A percentile compares a stretch with the other conserved stretches of the same genome.
These are phyloP conservation scores for Nemoura dubitans DNA, from an alignment of 2,888 invertebrate species.

Conservation along the genomic window DNA sequence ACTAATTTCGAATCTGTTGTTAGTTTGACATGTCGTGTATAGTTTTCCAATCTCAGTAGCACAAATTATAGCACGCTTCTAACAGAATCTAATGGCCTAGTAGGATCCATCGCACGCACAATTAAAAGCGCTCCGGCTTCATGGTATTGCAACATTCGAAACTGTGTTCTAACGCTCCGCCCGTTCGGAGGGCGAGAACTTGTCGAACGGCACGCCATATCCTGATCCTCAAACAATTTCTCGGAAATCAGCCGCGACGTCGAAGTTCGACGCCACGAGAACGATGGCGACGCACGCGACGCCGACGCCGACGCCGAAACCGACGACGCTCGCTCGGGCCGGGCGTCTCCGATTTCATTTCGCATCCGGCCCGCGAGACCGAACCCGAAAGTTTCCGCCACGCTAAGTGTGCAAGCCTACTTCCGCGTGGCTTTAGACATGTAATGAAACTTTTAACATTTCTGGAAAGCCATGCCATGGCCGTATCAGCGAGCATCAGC, in stretches of 20 bases:
- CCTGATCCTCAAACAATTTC: background rate
- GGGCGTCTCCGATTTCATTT: conserved; percentile 28
- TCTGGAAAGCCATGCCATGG: background rate
- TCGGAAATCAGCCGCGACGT: background rate
- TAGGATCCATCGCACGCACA: background rate
- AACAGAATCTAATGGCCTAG: background rate
- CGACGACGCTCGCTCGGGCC: background rate
- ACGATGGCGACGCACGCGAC: conserved; percentile 9
- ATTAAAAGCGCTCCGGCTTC: background rate
- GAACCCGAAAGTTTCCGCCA: background rate
- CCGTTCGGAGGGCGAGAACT: background rate
- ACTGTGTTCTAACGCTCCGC: background rate
- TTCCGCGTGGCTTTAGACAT: background rate
- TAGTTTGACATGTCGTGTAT: conserved; percentile 5
- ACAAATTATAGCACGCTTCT: background rate
- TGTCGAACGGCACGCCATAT: background rate
- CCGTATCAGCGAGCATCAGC: background rate
- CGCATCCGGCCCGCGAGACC: background rate
- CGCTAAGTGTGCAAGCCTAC: background rate
- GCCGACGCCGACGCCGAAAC: background rate
- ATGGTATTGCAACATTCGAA: background rate
- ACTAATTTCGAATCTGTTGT: background rate
- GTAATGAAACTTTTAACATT: background rate
- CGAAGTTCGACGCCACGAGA: conserved; percentile 26
- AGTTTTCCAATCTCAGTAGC: background rate